Base-by-base conservation (phyloP, 2,888 invertebrate genomes). In the Hypomecis punctinalis region DNA sequence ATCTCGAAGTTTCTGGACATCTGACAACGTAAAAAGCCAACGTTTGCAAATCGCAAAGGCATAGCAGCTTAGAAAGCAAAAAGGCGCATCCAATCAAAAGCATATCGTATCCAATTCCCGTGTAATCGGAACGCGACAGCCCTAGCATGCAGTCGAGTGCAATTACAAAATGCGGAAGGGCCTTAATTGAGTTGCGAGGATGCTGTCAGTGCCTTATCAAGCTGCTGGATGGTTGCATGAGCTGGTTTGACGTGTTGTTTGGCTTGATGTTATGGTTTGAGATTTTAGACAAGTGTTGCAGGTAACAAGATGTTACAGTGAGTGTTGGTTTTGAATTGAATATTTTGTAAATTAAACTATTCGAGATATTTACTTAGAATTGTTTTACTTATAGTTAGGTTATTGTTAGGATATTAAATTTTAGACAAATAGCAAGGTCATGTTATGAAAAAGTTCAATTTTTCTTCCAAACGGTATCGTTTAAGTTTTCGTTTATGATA, bases 161-260 rank as follows among this genome's bases (percentile, higher is more conserved):
- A 63, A 67, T 67, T 63, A 61, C 57, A 61, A 67, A 63, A 67
- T 58, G 46, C 58, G 63, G 63, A 67, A 63, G 61, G 53, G 53
- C 45, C 61, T 57, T 67, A 67, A 67, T 67, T 67, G 67, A 63
- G 67, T 67, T 67, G 61, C 37, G 46, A 65, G 36, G 43, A 45
- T 45, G 61, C 45, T 56, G 66, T 49, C 66, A 42, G 39, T 42
- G 40, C 61, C 62, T 59, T 62, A 66, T 42, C 40, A 62, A 56
- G 43, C 57, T 37, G 37, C 52, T 52, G 52, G 52, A 52, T 42
- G 40, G 56, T 23, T 23, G 45, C 59, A 43, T 9, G 48, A 55
- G 54, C 36, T 23, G 42, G 51, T 42, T n/a, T 54, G 42, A 58
- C 58, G 13, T 62, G 56, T 9, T 55, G 54, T 36, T 40, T 39